A percentile compares a stretch with the other conserved stretches of the same genome.
These are phyloP conservation scores for Platypus cylindrus DNA, from an alignment of 2,888 invertebrate species.

Conservation along the genomic window DNA sequence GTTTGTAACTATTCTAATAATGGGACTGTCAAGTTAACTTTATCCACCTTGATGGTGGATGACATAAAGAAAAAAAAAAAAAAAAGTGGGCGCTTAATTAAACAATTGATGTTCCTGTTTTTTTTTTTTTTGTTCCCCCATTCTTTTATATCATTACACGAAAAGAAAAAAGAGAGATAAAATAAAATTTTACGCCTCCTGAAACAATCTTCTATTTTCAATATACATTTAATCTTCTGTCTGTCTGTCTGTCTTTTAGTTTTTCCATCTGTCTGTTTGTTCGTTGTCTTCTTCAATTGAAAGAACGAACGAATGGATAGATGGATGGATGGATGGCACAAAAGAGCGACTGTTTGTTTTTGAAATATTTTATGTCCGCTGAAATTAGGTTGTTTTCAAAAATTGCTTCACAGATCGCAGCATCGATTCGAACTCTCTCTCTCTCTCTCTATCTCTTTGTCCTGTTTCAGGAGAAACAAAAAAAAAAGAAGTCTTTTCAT, in stretches of 20 bases:
- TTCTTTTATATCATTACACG: no score
- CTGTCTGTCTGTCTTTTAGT: background rate
- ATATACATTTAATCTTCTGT: constrained; percentile 2
- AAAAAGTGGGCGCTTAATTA: no score
- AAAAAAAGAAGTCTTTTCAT: no score
- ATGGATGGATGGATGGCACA: no score
- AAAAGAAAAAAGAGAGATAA: no score
- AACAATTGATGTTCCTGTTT: no score
- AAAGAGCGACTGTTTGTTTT: constrained; percentile 6
- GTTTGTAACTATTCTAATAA: constrained; percentile 8
- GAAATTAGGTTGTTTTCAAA: constrained; percentile 11
- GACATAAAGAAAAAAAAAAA: no score
- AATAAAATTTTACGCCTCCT: no score
- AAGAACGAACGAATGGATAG: no score
- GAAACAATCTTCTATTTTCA: no score
- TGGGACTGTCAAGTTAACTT: constrained; percentile 1
- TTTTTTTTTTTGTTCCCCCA: no score
- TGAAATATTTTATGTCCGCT: constrained; percentile 9
- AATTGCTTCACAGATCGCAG: constrained; percentile 11
- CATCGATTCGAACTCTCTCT: constrained; percentile 7
- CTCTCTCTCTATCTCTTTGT: constrained; percentile 1
- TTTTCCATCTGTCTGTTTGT: constrained; percentile 3
- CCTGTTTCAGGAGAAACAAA: background rate
- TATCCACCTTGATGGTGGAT: constrained; percentile 2
- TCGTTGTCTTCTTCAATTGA: constrained; percentile 3